A percentile compares a stretch with the other conserved stretches of the same genome.
phyloP scores from a whole-genome alignment of 2,113 vertebrate genomes.

The Calonectris borealis region DNA sequence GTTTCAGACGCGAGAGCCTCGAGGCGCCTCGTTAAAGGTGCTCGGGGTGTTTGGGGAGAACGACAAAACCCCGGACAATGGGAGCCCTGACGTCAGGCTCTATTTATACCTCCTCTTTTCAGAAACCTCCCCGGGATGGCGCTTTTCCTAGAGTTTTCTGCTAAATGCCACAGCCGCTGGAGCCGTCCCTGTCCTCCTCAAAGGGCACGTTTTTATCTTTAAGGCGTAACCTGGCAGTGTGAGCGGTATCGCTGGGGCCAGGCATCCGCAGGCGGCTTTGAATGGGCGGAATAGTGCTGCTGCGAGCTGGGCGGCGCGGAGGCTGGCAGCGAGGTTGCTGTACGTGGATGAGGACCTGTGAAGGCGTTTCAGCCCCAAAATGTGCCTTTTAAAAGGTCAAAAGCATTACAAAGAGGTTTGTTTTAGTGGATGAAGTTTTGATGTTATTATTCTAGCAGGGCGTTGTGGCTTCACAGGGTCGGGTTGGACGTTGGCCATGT shows the following conservation, averaged over 20 bases:
- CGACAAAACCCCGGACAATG: neutral
- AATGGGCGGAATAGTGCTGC: neutral
- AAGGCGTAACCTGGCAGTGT: neutral
- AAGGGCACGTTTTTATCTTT: constrained; percentile 36
- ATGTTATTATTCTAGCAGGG: neutral
- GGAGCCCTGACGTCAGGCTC: constrained; percentile 9
- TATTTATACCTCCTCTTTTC: constrained; percentile 61
- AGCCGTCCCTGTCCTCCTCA: constrained; percentile 12
- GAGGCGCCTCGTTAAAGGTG: neutral
- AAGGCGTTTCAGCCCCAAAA: neutral
- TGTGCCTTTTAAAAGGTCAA: neutral
- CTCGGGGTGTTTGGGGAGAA: neutral
- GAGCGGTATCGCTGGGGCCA: neutral
- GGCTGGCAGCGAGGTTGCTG: neutral
- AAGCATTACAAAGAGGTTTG: neutral
- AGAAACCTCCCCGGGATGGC: neutral
- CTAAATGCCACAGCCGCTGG: neutral
- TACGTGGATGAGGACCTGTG: rapidly evolving
- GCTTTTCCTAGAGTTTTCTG: constrained; percentile 43
- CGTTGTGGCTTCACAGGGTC: neutral
- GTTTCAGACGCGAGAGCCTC: neutral
- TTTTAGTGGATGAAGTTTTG: neutral
- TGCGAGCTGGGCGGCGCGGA: neutral
- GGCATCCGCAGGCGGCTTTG: neutral
- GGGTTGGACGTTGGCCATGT: rapidly evolving